Evolutionary conservation across 2,888 invertebrate genomes (phyloP), one percentile per base, ranked within the genome.

Genomic region (Pycnomerus fuliginosus): DNA sequence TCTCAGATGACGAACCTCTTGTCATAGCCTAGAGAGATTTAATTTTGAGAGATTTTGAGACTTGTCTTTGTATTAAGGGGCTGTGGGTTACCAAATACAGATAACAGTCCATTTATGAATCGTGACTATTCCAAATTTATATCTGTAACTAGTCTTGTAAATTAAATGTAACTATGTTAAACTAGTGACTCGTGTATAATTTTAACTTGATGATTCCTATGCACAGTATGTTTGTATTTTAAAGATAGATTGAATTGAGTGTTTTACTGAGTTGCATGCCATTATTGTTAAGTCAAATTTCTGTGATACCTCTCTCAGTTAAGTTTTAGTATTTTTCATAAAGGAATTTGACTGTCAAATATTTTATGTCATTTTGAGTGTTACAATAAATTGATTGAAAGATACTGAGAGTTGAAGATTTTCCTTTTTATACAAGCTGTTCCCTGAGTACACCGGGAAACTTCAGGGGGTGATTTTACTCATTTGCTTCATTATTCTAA

Each of bases 1-100:
- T 94, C 73, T 89, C 92, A 0, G 95, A 94, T 70, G 94, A 94
- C 71, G 95, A 94, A 73, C 94, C 93, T 40, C 77, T 95, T 57
- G 92, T 95, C 59, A 87, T 93, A 69, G 91, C 92, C 60, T 93
- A 80, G 82, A 36, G 32, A 34, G 30, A 42, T 38, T 39, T 10
- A 24, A 43, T 42, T 42, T 28, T 8, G 44, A 52, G 35, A 48
- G 48, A 48, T 39, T 36, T 33, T 25, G 37, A 43, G 53, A 53
- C 53, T 52, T 52, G 43, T 28, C 16, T n/a, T 25, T 51, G 43
- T 44, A 33, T 34, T 32, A 28, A 35, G 27, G 32, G 35, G 37
- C 28, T 14, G 46, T 45, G 27, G 14, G 43, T 46, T 42, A 36
- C 38, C 43, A 48, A 39, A 36, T 20, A 34, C 16, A 35, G 28